Conservation (phyloP, 1,140 invertebrate genomes). For the Chironomus tepperi region DNA sequence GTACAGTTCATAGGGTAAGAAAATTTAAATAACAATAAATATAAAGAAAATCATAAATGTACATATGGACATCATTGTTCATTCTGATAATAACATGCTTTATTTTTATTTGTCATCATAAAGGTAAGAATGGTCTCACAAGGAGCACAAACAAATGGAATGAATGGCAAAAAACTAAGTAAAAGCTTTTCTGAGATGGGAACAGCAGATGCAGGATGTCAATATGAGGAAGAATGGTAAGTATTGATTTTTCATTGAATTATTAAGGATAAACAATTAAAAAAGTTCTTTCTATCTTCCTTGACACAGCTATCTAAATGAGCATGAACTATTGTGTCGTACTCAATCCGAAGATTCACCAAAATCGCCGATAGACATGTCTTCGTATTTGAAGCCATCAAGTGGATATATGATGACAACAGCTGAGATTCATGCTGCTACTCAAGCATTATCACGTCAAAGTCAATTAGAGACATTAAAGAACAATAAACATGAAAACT, state of each 20-base stretch:
- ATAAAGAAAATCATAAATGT: too few species aligned
- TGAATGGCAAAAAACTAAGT: conserved; percentile 59
- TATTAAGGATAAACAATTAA: background rate
- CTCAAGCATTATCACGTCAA: conserved; percentile 22
- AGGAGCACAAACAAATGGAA: conserved; percentile 78
- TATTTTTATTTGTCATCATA: conserved; percentile 27
- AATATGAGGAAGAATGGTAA: conserved; percentile 16
- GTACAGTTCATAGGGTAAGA: conserved; percentile 54
- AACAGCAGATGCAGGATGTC: conserved; percentile 29
- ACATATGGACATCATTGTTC: too few species aligned
- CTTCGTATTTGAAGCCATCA: conserved; percentile 36
- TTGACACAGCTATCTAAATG: conserved; percentile 29
- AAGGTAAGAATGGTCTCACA: conserved; percentile 81
- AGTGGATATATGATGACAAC: conserved; percentile 16
- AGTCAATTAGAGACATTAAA: conserved; percentile 25
- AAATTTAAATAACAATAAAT: background rate
- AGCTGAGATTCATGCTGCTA: background rate
- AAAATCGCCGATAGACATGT: conserved; percentile 52
- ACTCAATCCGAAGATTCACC: conserved; percentile 76
- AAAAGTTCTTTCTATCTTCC: background rate
- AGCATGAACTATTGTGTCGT: conserved; percentile 67
- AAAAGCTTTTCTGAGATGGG: conserved; percentile 78
- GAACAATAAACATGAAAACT: background rate
- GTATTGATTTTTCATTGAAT: background rate
- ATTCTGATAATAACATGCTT: background rate